Evolutionary conservation across 2,797 vertebrate species (phyloP).

Genomic region (Xiphophorus birchmanni): DNA sequence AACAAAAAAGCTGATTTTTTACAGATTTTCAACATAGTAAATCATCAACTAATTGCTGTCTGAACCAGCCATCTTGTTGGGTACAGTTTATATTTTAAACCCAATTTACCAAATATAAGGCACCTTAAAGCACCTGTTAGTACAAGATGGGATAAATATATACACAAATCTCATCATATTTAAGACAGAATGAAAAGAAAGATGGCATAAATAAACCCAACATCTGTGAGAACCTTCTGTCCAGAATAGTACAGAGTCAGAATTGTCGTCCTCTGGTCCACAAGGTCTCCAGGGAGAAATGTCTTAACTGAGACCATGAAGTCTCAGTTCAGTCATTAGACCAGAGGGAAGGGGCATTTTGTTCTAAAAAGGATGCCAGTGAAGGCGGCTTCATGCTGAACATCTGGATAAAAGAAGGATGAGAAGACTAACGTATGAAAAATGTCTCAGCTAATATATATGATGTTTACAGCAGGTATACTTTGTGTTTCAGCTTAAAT

Average conservation of each 20-base stretch:
- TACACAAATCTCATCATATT: neutral
- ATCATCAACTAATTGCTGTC: neutral
- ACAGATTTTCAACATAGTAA: neutral
- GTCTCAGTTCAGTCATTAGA: slow-evolving; percentile 15
- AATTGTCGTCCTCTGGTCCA: slow-evolving; percentile 4
- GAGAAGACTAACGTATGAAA: neutral
- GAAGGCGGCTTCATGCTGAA: neutral
- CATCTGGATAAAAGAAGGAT: neutral
- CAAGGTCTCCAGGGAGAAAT: slow-evolving; percentile 7
- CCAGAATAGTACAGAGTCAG: neutral
- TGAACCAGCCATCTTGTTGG: neutral
- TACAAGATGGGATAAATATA: neutral
- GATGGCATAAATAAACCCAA: neutral
- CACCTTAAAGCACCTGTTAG: neutral
- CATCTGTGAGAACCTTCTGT: neutral
- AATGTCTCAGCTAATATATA: neutral
- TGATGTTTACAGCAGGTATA: neutral
- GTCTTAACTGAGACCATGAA: slow-evolving; percentile 8
- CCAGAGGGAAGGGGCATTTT: slow-evolving; percentile 14
- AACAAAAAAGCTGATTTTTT: neutral
- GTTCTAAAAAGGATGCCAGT: slow-evolving; percentile 27
- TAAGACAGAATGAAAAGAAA: neutral
- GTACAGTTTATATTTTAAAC: neutral
- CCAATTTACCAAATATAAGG: neutral
- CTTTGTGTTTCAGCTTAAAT: neutral